A percentile compares a stretch with the other conserved stretches of the same genome.
phyloP scores from a whole-genome alignment of 2,888 invertebrate genomes.

The Cecidostiba fungosa region DNA sequence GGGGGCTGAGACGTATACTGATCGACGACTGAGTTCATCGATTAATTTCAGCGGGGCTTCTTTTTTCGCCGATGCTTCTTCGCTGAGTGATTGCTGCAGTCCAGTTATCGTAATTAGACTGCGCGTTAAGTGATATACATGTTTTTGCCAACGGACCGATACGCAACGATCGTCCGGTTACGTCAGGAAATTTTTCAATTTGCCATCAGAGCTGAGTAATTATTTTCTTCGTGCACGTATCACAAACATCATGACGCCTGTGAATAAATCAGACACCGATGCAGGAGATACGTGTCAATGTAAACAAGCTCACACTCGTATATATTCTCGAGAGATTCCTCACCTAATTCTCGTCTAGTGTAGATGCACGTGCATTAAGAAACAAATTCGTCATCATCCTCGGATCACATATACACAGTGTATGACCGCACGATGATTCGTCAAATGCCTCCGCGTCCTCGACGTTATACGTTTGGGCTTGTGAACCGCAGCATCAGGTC shows the following conservation, averaged over 20 bases:
- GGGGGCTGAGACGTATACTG: not conserved
- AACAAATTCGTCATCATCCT: not conserved
- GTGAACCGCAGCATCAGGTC: too few relatives aligned
- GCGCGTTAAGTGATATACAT: constrained; percentile 43
- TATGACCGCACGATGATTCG: constrained; percentile 34
- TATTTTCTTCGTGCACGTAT: not conserved
- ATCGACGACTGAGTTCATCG: constrained; percentile 40
- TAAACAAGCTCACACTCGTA: not conserved
- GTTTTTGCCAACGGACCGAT: not conserved
- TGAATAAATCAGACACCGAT: not conserved
- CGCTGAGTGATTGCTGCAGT: not conserved
- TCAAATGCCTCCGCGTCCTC: constrained; percentile 19
- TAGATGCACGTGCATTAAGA: not conserved
- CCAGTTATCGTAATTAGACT: constrained; percentile 41
- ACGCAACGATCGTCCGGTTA: not conserved
- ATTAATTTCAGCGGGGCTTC: constrained; percentile 44
- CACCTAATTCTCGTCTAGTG: not conserved
- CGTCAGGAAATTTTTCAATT: too few relatives aligned
- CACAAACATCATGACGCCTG: not conserved
- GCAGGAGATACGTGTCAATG: not conserved
- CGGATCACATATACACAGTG: not conserved
- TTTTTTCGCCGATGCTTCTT: constrained; percentile 16
- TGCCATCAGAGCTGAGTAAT: too few relatives aligned
- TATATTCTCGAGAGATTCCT: not conserved
- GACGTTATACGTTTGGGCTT: not conserved